phyloP scores from a whole-genome alignment of 1,140 invertebrate species.

The Adelges cooleyi region DNA sequence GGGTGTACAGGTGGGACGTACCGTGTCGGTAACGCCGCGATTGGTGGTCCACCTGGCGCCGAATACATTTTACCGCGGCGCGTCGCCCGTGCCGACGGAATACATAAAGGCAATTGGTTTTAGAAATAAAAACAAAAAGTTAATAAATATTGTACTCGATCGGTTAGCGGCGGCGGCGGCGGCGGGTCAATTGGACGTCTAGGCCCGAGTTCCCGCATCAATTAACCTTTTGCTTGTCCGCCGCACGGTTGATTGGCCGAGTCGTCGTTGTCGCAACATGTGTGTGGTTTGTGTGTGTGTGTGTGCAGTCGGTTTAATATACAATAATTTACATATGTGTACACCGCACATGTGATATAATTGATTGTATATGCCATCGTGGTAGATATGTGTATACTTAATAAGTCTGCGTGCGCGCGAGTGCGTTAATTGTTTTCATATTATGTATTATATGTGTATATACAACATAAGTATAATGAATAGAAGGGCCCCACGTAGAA shows the following conservation, averaged over 20 bases:
- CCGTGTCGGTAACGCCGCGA: background rate
- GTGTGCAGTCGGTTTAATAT: too few relatives aligned
- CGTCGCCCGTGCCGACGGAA: background rate
- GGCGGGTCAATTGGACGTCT: slow-evolving; percentile 26
- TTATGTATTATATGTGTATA: too few relatives aligned
- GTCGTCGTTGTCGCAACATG: slow-evolving; percentile 2
- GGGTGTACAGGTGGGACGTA: slow-evolving; percentile 18
- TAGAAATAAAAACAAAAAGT: background rate
- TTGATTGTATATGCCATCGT: too few relatives aligned
- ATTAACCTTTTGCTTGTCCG: slow-evolving; percentile 20
- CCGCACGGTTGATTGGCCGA: slow-evolving; percentile 22
- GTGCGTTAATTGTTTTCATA: too few relatives aligned
- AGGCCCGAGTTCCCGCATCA: slow-evolving; percentile 24
- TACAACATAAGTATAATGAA: too few relatives aligned
- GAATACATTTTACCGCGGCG: slow-evolving; percentile 1
- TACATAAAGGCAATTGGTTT: background rate
- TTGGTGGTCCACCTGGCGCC: slow-evolving; percentile 2
- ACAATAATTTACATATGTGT: too few relatives aligned
- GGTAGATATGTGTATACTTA: too few relatives aligned
- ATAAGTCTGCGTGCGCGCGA: too few relatives aligned
- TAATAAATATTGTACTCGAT: slow-evolving; percentile 22
- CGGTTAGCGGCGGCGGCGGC: background rate
- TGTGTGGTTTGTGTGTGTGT: too few relatives aligned
- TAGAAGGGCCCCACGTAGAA: too few relatives aligned
- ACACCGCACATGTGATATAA: too few relatives aligned